These are phyloP conservation scores for Oriolus oriolus DNA, from an alignment of 2,113 vertebrate species.

Conservation along the genomic window DNA sequence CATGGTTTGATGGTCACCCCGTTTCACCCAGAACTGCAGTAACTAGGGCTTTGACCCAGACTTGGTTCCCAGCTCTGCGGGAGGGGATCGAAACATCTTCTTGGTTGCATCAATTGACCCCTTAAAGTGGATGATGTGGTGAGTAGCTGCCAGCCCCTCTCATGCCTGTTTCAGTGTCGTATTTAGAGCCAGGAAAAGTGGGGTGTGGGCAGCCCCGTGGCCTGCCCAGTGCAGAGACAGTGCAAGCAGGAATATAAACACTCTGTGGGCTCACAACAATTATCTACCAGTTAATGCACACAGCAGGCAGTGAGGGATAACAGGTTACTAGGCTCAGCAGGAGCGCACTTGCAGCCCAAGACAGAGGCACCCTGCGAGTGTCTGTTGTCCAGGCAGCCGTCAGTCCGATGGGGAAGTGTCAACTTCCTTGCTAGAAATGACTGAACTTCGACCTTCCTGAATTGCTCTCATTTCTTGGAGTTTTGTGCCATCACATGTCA, in stretches of 20 bases:
- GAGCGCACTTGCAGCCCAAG: neutral
- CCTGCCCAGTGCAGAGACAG: neutral
- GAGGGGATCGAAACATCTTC: neutral
- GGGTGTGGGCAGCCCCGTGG: neutral
- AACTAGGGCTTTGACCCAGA: neutral
- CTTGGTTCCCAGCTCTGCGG: neutral
- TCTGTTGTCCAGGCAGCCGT: neutral
- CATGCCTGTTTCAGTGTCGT: fast-evolving
- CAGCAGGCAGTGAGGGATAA: neutral
- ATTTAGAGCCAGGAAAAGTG: neutral
- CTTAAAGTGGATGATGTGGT: fast-evolving
- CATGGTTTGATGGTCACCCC: neutral
- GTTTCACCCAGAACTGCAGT: neutral
- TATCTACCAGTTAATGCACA: neutral
- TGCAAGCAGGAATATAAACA: neutral
- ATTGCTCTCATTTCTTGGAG: neutral
- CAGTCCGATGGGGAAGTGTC: neutral
- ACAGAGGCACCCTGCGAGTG: neutral
- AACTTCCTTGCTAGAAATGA: neutral
- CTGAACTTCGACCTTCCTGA: neutral
- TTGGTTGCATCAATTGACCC: neutral
- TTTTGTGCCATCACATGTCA: neutral
- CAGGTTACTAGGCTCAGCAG: neutral
- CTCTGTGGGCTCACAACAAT: neutral
- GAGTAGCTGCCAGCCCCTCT: neutral